Evolutionary conservation across 2,888 invertebrate species (phyloP), one percentile per base, ranked within the genome.

Genomic region (Leptogaster cylindrica): DNA sequence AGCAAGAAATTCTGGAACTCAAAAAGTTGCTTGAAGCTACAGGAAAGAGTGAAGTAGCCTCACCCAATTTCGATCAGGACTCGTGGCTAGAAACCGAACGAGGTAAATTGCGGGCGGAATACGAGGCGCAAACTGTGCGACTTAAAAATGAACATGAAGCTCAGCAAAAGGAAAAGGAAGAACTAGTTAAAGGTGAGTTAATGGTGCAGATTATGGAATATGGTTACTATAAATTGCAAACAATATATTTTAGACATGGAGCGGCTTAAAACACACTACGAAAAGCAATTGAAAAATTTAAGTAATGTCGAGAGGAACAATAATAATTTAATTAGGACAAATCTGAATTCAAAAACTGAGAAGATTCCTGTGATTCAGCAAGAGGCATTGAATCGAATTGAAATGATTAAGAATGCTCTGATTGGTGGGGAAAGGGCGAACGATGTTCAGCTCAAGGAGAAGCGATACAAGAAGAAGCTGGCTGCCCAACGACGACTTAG

Each of bases 391-490:
- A 77, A 77, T 61, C 76, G 85, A 83, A 78, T 81, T 85, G 72
- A 88, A 75, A 84, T 85, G 68, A 82, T 93, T 16, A 88, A 93
- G 76, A 85, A 88, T 46, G 86, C 88, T 63, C 86, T 93, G 83
- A 90, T 93, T 39, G 92, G 92, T 1, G 92, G 92, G 0, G 92
- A 93, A 75, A 84, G 87, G 72, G 88, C 87, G 0, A 83, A 89
- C 75, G 91, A 93, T 77, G 82, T 83, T 36, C 89, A 89, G 73
- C 77, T 91, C 28, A 89, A 88, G 69, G 90, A 91, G 75, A 85
- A 86, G 71, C 80, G 90, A 48, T 84, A 85, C 73, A 85, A 84
- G 73, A 88, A 88, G 75, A 88, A 89, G 77, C 80, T 84, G 68
- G 87, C 88, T 52, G 90, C 91, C 0, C 90, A 92, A 75, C 85